Conservation (phyloP, 2,888 invertebrate species). For the Clepsis dumicolana region DNA sequence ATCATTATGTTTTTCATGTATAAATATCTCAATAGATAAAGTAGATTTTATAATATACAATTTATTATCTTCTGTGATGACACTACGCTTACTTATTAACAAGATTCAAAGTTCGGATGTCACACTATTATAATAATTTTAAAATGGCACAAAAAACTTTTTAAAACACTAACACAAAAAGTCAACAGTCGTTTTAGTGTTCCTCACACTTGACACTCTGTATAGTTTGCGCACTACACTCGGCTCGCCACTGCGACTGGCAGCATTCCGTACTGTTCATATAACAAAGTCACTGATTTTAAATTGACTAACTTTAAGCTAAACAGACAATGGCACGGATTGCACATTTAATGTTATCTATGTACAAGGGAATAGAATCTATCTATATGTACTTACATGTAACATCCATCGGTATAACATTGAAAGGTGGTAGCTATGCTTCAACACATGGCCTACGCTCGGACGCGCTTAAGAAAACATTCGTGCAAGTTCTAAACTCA, state of each 20-base stretch:
- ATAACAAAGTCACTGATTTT: slow-evolving; percentile 61
- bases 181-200: slow-evolving; percentile 80
- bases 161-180: slow-evolving; percentile 85
- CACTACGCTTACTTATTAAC: slow-evolving; percentile 80
- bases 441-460: slow-evolving; percentile 49
- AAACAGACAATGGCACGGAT: slow-evolving; percentile 86
- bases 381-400: slow-evolving; percentile 64
- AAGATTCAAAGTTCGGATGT: slow-evolving; percentile 86
- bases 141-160: slow-evolving; percentile 86
- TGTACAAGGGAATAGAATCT: slow-evolving; percentile 79
- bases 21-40: slow-evolving; percentile 85
- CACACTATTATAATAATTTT: slow-evolving; percentile 82
- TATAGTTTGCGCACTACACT: slow-evolving; percentile 60
- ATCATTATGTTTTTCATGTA: slow-evolving; percentile 81
- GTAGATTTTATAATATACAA: slow-evolving; percentile 82
- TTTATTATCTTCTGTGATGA: slow-evolving; percentile 83
- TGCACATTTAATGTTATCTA: slow-evolving; percentile 80
- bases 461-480: slow-evolving; percentile 24
- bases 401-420: slow-evolving; percentile 67
- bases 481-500: slow-evolving; percentile 24
- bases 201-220: slow-evolving; percentile 68
- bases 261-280: slow-evolving; percentile 48
- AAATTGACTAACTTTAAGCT: slow-evolving; percentile 83
- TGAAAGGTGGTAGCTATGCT: slow-evolving; percentile 66
- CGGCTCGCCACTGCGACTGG: slow-evolving; percentile 52